These are phyloP conservation scores for Falco peregrinus DNA, from an alignment of 2,797 vertebrate species.

Conservation along the genomic window DNA sequence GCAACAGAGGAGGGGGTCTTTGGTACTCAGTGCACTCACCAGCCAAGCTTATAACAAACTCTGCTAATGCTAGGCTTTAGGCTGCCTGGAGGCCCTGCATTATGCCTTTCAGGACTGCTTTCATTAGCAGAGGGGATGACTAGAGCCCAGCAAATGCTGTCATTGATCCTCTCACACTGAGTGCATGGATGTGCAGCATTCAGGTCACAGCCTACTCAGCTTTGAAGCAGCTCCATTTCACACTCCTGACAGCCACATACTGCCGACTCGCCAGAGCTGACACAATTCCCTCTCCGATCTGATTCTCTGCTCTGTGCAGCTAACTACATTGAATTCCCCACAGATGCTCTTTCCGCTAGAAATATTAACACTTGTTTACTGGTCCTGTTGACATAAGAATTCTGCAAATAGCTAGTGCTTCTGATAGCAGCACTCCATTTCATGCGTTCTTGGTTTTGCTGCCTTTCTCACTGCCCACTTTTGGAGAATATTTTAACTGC, in stretches of 20 bases:
- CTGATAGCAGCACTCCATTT: conserved; percentile 45
- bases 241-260: conserved; percentile 74
- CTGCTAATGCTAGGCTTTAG: conserved; percentile 75
- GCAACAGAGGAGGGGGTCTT: conserved; percentile 41
- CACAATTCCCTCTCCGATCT: conserved; percentile 65
- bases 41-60: conserved; percentile 73
- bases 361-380: conserved; percentile 81
- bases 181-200: conserved; percentile 71
- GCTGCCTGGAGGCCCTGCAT: conserved; percentile 77
- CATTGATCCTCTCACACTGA: conserved; percentile 79
- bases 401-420: conserved; percentile 68
- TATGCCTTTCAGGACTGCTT: conserved; percentile 77
- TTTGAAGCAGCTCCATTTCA: conserved; percentile 79
- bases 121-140: conserved; percentile 78
- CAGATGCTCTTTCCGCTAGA: conserved; percentile 64
- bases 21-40: conserved; percentile 51
- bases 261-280: conserved; percentile 64
- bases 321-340: conserved; percentile 74
- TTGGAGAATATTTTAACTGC: background rate
- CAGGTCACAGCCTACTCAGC: conserved; percentile 77
- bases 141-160: conserved; percentile 76
- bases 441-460: background rate
- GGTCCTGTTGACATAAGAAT: conserved; percentile 76
- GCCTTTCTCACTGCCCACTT: background rate
- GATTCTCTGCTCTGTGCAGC: conserved; percentile 59